Conservation (phyloP, 2,797 vertebrate species). For the Phrynocephalus guinanensis region DNA sequence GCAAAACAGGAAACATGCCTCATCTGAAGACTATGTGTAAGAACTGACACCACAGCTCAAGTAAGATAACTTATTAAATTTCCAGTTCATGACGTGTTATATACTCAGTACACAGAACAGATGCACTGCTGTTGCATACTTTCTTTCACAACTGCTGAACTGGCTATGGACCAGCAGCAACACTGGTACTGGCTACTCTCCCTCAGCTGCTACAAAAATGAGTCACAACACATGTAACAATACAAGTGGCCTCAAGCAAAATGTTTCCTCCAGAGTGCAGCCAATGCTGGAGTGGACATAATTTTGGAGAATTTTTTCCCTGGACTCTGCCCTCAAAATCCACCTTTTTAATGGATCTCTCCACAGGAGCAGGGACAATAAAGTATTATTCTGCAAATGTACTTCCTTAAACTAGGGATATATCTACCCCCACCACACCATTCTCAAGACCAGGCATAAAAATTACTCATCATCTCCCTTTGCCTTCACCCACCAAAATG, state of each 20-base stretch:
- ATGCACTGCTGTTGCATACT: neutral
- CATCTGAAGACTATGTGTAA: constrained; percentile 55
- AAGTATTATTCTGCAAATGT: neutral
- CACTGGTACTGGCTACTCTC: constrained; percentile 29
- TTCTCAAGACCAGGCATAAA: no score
- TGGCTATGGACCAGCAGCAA: constrained; percentile 11
- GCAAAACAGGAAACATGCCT: constrained; percentile 58
- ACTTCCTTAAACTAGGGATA: no score
- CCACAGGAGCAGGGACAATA: no score
- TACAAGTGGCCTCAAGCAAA: constrained; percentile 44
- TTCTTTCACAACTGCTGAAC: neutral
- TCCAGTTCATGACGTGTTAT: neutral
- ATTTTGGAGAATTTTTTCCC: constrained; percentile 13
- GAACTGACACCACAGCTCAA: constrained; percentile 26
- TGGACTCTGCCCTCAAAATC: constrained; percentile 46
- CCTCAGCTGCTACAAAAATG: constrained; percentile 26
- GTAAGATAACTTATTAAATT: constrained; percentile 33
- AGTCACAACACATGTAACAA: constrained; percentile 31
- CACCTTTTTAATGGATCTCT: constrained; percentile 49
- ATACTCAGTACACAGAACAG: neutral
- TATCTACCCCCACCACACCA: no score
- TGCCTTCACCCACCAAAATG: neutral
- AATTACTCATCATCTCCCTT: no score
- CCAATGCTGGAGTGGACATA: constrained; percentile 24
- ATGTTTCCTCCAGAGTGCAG: constrained; percentile 37